Base-by-base conservation (phyloP, 1,140 invertebrate species). In the Drosophila prosaltans region DNA sequence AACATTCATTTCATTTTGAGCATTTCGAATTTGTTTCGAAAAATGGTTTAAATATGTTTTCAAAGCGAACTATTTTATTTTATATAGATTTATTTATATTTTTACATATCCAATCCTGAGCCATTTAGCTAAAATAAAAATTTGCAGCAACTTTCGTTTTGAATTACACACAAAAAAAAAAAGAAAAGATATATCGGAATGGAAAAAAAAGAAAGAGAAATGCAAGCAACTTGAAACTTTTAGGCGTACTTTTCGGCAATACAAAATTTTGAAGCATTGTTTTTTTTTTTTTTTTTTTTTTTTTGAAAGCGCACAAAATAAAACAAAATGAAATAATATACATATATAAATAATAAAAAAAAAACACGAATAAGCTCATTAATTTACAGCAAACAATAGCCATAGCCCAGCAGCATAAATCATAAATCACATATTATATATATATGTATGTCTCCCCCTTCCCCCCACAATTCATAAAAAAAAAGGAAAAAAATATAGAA, bases 201-300 rank as follows among this genome's bases (percentile, higher is more conserved):
- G 60, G 66, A 48, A 61, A 51, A 51, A 61, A 16, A 16, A 16
- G 16, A 16, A 16, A 16, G 16, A 16, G 16, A 16, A 16, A 16
- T 16, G 16, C 16, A 16, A 16, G 16, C 16, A 16, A 16, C 16
- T 16, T 63, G 16, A 64, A 51, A 59, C 55, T 58, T 81, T 81
- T 85, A 85, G 81, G 82, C 82, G 57, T 70, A 85, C 75, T 86
- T 80, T 74, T 82, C 66, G 82, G 82, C 79, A 86, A 63, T 63
- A 39, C 57, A 32, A 59, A 51, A 51, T 51, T 51, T 26, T 51
- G 3, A 51, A 51, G 45, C 45, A 51, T 51, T 24, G 2, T 36
- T 5, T 36, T 36, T 30, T 2, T 30, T 30, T 30, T 24, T 58
- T 61, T 63, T 54, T 59, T 75, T 75, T 16, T 54, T 45, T 48